Evolutionary conservation across 1,140 invertebrate species (phyloP).

Genomic region (Pseudomyrmex sp.): DNA sequence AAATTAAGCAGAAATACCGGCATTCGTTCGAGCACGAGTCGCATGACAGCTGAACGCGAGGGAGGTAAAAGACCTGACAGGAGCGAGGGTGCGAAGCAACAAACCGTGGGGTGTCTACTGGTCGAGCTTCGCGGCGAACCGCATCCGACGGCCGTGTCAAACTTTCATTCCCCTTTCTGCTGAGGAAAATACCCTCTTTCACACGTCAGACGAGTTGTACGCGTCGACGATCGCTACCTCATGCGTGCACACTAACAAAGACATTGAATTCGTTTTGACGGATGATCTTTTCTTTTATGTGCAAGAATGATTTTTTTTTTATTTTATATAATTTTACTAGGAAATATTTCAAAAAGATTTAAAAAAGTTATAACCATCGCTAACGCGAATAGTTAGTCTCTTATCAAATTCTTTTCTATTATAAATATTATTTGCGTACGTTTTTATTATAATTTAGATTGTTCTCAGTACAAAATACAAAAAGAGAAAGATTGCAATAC

Average conservation of each 20-base stretch:
- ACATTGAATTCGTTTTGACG: neutral
- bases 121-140: constrained; percentile 78
- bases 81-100: constrained; percentile 81
- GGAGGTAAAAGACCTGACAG: constrained; percentile 65
- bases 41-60: constrained; percentile 75
- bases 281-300: neutral
- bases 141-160: constrained; percentile 81
- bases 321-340: neutral
- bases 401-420: too few relatives aligned
- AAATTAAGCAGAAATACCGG: constrained; percentile 44
- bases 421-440: too few relatives aligned
- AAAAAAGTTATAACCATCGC: too few relatives aligned
- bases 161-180: constrained; percentile 55
- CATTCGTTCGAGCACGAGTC: constrained; percentile 60
- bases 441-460: too few relatives aligned
- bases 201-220: constrained; percentile 6
- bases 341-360: too few relatives aligned
- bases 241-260: constrained; percentile 26
- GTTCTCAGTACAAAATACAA: too few relatives aligned
- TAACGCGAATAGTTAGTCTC: too few relatives aligned
- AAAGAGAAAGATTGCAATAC: too few relatives aligned
- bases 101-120: constrained; percentile 77
- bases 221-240: constrained; percentile 15
- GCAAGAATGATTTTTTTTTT: neutral
- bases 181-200: constrained; percentile 36